Evolutionary conservation across 2,113 vertebrate genomes (phyloP), one percentile per base, ranked within the genome.

Genomic region (Corythaixoides concolor): DNA sequence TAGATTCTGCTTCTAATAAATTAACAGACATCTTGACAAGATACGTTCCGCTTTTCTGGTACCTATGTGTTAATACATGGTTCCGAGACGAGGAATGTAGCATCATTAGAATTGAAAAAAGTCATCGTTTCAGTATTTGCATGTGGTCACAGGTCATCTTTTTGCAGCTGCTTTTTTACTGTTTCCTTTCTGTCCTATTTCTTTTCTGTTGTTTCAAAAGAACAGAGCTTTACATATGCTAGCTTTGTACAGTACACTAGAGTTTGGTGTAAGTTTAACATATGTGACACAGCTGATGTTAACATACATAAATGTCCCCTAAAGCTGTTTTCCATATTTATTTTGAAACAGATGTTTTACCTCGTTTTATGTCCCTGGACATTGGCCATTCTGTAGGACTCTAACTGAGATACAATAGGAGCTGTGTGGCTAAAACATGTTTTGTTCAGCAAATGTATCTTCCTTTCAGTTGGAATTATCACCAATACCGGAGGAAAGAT

Each of bases 241-340:
- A 52, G 30, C 62, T 85, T 67, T 92, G 49, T 80, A 77, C 72
- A 87, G 50, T 37, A 77, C 37, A 81, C 67, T 94, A 58, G 45
- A 93, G 81, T 50, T 94, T 92, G 75, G 52, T 37, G 13, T n/a
- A 75, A 95, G 82, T 90, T 70, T 89, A 95, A 95, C 83, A 94
- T 96, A 84, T 93, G 92, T 69, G 90, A 67, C 39, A 85, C 88
- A 97, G 94, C 80, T 97, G 95, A 97, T 82, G 53, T 27, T 88
- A 93, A 90, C 8, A 96, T 72, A 87, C n/a, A 93, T 33, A 89
- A 94, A 84, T 78, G 78, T 62, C 58, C 59, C 76, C 58, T 81
- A 90, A 96, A 91, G 93, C 66, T 95, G 39, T 96, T 97, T 96
- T 69, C 72, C 78, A 78, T 93, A 86, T 93, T 96, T 94, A 91